Base-by-base conservation (phyloP, 2,888 invertebrate genomes). In the Lottia scabra region DNA sequence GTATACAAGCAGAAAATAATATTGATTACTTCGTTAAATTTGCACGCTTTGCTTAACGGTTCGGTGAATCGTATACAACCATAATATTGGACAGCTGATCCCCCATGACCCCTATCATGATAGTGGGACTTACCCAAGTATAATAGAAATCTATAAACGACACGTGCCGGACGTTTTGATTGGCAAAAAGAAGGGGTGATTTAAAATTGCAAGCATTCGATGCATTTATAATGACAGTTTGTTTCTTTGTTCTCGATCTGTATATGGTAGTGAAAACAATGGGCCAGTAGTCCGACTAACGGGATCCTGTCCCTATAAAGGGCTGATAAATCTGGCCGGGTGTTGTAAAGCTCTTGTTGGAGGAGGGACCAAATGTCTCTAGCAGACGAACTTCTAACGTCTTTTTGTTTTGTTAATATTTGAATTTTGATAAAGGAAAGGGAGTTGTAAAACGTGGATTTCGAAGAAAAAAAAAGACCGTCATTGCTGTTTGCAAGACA, bases 111-210 rank as follows among this genome's bases (percentile, higher is more conserved):
- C 68, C 68, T 69, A 23, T 15, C 44, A 62, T 27, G 15, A 38
- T 46, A 69, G 63, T 69, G 68, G 63, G 63, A 30, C 26, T 23
- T 16, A 43, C 70, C 70, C 48, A n/a, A 43, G 63, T 70, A 56
- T 70, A 78, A 71, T 68, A 68, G 72, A 71, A 72, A 45, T 56
- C 44, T 56, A 70, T 46, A 45, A 70, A 63, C 67, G 76, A 74
- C 74, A 70, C 73, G 73, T 75, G 74, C 69, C 74, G 74, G 75
- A 67, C 73, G 68, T 56, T 56, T 56, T 23, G 56, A 56, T 56
- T 56, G 23, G 19, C 56, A 56, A 56, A 23, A 19, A 23, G 8
- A 23, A 19, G 56, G 56, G 56, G 56, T 56, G 56, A 38, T 38
- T 38, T 38, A 38, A 38, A 38, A 38, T 38, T 38, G 38, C 38